Base-by-base conservation (phyloP, 2,113 vertebrate species). In the Pterophyllum scalare region DNA sequence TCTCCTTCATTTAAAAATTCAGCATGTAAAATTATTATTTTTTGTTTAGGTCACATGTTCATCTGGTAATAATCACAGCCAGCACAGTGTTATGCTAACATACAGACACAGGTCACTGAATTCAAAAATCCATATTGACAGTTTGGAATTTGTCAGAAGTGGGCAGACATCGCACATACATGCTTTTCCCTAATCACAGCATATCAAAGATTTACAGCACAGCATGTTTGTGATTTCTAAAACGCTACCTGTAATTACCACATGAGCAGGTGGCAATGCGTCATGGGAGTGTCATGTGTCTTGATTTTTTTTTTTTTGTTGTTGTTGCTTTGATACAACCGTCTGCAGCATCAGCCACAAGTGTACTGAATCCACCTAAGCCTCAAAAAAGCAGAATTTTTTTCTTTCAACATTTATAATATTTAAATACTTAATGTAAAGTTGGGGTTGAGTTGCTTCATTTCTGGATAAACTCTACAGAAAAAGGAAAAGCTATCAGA, bases 231-330 rank as follows among this genome's bases (percentile, higher is more conserved):
- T 52, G 65, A 72, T 72, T 52, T 72, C 3, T 5, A 72, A 54
- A 72, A 52, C 1, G 11, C 11, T 19, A 72, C 60, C 77, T 79
- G 46, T 84, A 84, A 88, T 87, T 93, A 87, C 33, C 81, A 79
- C 59, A 64, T 20, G 35, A 26, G 60, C 91, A 93, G 87, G 90
- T 94, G 92, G 89, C 74, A 20, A 5, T 31, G 62, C 62, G 61
- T 87, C 77, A 49, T 52, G 65, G 82, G 64, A 88, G 52, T 22
- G 15, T 70, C 20, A 40, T 46, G 5, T 65, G 5, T 75, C 82
- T 75, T 75, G 84, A 43, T 74, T 81, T 60, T 76, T 74, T 75
- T 72, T 79, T 67, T 72, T 79, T 77, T 67, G 11, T 0, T 0
- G 7, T 4, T 11, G 38, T 57, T 59, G 54, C 77, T 81, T 78